A percentile compares a stretch with the other conserved stretches of the same genome.
Evolutionary conservation across 2,888 invertebrate genomes (phyloP).

Genomic region (Empis livida): DNA sequence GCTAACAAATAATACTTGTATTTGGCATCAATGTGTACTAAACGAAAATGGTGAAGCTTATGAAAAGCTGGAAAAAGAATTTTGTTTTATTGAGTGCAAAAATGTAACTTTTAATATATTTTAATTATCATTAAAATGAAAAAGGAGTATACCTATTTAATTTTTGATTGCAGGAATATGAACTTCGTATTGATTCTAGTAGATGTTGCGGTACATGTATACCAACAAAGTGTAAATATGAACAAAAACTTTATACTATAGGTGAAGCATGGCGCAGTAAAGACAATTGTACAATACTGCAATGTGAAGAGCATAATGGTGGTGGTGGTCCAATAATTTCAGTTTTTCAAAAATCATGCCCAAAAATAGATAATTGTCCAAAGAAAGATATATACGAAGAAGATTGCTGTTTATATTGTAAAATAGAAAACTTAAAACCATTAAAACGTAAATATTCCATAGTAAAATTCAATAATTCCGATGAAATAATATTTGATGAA

Average conservation of each 20-base stretch:
- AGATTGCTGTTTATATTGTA: conserved; percentile 29
- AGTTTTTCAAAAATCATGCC: conserved; percentile 28
- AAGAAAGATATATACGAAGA: conserved; percentile 20
- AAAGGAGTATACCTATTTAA: background rate
- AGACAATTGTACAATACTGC: conserved; percentile 28
- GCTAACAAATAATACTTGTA: conserved; percentile 25
- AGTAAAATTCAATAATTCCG: conserved; percentile 6
- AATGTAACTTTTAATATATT: conserved; percentile 20
- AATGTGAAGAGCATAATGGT: conserved; percentile 22
- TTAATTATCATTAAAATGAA: background rate
- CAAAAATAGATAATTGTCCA: conserved; percentile 24
- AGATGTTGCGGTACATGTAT: conserved; percentile 33
- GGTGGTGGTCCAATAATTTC: conserved; percentile 23
- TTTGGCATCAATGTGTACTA: conserved; percentile 24
- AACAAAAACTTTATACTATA: conserved; percentile 23
- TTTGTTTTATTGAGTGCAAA: conserved; percentile 29
- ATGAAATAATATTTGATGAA: conserved; percentile 22
- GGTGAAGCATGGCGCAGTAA: conserved; percentile 32
- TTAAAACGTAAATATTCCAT: background rate
- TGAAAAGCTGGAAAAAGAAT: conserved; percentile 19
- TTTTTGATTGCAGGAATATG: conserved; percentile 22
- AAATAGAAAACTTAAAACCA: conserved; percentile 2
- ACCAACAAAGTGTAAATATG: conserved; percentile 28
- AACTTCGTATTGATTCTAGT: conserved; percentile 19
- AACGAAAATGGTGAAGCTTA: conserved; percentile 16